Conservation (phyloP, 2,797 vertebrate species). For the Dromococcyx pavoninus region DNA sequence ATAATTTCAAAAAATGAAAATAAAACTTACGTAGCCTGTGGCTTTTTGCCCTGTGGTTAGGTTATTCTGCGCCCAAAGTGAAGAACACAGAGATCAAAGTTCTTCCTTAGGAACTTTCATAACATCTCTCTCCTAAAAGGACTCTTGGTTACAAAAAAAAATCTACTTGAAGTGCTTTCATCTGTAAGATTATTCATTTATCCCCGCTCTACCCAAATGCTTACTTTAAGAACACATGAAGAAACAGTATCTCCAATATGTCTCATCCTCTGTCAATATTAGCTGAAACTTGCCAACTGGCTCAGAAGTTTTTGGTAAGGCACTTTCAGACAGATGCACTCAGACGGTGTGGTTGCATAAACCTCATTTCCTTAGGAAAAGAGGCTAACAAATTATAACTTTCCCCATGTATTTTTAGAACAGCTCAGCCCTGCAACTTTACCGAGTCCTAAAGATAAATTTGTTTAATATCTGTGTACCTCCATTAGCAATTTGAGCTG, state of each 20-base stretch:
- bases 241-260: neutral
- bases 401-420: neutral
- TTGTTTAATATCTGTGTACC: neutral
- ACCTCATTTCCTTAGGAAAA: slow-evolving; percentile 26
- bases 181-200: neutral
- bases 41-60: slow-evolving; percentile 33
- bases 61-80: neutral
- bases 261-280: neutral
- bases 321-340: neutral
- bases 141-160: neutral
- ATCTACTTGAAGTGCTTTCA: neutral
- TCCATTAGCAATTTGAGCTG: neutral
- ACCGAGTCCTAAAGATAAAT: neutral
- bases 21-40: neutral
- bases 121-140: neutral
- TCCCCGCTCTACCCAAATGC: neutral
- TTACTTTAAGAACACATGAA: neutral
- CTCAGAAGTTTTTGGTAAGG: neutral
- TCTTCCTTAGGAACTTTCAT: neutral
- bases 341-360: slow-evolving; percentile 9
- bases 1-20: slow-evolving; percentile 21
- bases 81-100: neutral
- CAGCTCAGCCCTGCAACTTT: neutral
- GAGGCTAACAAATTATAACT: neutral
- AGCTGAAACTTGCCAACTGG: neutral